Evolutionary conservation across 2,888 invertebrate genomes (phyloP).

Genomic region (Bombylius discolor): DNA sequence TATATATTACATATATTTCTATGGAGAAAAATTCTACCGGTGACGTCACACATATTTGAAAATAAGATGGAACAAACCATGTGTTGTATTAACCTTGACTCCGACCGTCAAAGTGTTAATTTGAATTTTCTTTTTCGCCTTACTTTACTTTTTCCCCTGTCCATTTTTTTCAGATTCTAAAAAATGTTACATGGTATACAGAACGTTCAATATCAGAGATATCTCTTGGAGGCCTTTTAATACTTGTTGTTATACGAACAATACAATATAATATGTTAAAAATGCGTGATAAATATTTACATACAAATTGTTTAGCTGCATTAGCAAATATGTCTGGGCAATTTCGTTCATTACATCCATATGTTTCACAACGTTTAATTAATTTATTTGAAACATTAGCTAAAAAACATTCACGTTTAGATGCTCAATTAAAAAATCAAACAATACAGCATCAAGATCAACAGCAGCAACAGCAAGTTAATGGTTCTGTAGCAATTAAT

Average conservation of each 20-base stretch:
- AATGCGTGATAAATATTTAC: constrained; percentile 92
- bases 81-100: no score
- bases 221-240: constrained; percentile 83
- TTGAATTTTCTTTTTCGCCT: no score
- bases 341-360: constrained; percentile 85
- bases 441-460: background rate
- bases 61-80: no score
- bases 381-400: constrained; percentile 84
- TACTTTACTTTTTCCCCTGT: no score
- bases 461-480: constrained; percentile 19
- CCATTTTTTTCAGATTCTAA: constrained; percentile 54
- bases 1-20: no score
- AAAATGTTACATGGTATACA: constrained; percentile 85
- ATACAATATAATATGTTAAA: constrained; percentile 96
- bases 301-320: constrained; percentile 96
- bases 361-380: constrained; percentile 88
- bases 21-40: no score
- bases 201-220: constrained; percentile 84
- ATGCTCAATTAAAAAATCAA: constrained; percentile 42
- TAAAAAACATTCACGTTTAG: constrained; percentile 63
- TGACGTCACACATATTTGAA: no score
- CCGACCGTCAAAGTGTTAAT: no score
- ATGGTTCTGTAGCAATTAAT: constrained; percentile 30
- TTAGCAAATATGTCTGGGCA: constrained; percentile 96
- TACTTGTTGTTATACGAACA: constrained; percentile 89